Conservation (phyloP, 2,797 vertebrate genomes). For the Allobates femoralis region DNA sequence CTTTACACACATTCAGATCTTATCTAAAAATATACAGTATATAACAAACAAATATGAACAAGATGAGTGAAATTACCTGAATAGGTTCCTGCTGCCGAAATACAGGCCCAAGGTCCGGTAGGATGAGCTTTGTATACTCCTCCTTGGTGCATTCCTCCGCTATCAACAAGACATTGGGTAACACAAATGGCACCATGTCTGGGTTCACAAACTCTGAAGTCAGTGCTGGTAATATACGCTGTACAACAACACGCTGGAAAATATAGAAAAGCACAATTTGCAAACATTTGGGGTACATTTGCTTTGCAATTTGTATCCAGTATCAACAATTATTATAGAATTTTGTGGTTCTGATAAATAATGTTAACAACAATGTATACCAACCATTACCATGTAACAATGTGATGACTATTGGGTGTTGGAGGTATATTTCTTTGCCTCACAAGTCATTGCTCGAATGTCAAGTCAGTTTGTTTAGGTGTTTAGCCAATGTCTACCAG, state of each 20-base stretch:
- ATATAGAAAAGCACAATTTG: conserved; percentile 49
- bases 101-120: conserved; percentile 94
- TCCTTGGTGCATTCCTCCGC: conserved; percentile 98
- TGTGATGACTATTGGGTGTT: neutral
- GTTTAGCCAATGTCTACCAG: neutral
- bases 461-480: no score
- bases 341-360: neutral
- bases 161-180: conserved; percentile 96
- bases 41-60: neutral
- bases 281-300: no score
- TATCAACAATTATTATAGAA: neutral
- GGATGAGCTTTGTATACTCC: conserved; percentile 89
- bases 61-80: conserved; percentile 80
- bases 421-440: neutral
- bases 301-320: neutral
- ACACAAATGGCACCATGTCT: conserved; percentile 98
- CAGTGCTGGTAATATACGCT: conserved; percentile 91
- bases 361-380: neutral
- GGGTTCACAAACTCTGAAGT: conserved; percentile 96
- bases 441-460: neutral
- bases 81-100: conserved; percentile 98
- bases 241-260: conserved; percentile 89
- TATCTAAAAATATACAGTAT: neutral
- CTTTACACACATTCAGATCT: neutral
- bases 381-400: neutral